Percentiles rank a stretch among this genome's conserved stretches.
phyloP scores from a whole-genome alignment of 1,140 invertebrate genomes.

The Spodoptera frugiperda region DNA sequence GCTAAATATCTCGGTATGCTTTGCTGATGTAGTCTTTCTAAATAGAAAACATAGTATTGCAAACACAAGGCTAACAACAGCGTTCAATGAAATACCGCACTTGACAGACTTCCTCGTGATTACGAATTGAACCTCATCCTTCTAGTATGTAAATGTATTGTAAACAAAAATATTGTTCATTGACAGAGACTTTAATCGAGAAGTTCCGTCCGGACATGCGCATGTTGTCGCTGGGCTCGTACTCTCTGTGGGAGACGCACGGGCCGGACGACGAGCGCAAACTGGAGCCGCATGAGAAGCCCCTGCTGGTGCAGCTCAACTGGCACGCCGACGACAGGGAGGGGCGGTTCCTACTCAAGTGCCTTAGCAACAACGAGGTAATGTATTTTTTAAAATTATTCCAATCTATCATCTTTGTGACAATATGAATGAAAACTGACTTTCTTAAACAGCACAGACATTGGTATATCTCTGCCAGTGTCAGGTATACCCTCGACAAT shows the following conservation, averaged over 20 bases:
- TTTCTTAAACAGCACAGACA: too few relatives aligned
- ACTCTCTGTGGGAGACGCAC: slow-evolving; percentile 99
- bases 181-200: slow-evolving; percentile 95
- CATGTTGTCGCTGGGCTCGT: slow-evolving; percentile 98
- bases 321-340: slow-evolving; percentile 99
- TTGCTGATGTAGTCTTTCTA: too few relatives aligned
- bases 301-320: slow-evolving; percentile 98
- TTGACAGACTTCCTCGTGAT: too few relatives aligned
- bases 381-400: background rate
- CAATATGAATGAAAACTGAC: too few relatives aligned
- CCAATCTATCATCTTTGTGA: too few relatives aligned
- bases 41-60: too few relatives aligned
- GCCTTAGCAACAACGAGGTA: slow-evolving; percentile 75
- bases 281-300: slow-evolving; percentile 96
- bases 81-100: too few relatives aligned
- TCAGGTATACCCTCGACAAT: too few relatives aligned
- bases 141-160: background rate
- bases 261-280: slow-evolving; percentile 98
- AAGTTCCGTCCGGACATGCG: slow-evolving; percentile 99
- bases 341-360: slow-evolving; percentile 97
- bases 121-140: too few relatives aligned
- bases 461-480: too few relatives aligned
- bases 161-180: slow-evolving; percentile 14
- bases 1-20: too few relatives aligned
- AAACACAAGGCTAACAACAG: too few relatives aligned